Conservation (phyloP, 2,113 vertebrate species). For the Corythoichthys haematopterus region DNA sequence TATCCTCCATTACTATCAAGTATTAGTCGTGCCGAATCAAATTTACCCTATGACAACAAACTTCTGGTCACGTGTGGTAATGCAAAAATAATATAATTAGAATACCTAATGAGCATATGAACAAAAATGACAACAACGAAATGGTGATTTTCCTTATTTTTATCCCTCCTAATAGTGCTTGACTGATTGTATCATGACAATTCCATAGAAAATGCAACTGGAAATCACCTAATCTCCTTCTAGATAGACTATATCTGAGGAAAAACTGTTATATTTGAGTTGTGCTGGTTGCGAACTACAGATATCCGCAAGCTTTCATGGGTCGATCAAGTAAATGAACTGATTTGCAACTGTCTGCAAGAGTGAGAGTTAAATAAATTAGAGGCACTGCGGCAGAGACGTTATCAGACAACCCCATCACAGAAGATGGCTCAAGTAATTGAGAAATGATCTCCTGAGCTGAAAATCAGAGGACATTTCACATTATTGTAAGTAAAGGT, state of each 20-base stretch:
- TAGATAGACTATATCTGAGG: neutral
- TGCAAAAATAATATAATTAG: too few relatives aligned
- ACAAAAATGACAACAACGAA: neutral
- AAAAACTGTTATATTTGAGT: too few relatives aligned
- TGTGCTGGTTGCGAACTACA: neutral
- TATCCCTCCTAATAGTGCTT: too few relatives aligned
- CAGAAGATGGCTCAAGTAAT: constrained; percentile 4
- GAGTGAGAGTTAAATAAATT: constrained; percentile 9
- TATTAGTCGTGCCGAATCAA: too few relatives aligned
- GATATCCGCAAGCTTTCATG: neutral
- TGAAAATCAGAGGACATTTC: neutral
- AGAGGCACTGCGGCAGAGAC: constrained; percentile 10
- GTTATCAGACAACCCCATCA: neutral
- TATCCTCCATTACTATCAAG: too few relatives aligned
- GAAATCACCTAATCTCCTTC: neutral
- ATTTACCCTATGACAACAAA: too few relatives aligned
- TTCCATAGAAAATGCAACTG: neutral
- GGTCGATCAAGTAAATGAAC: constrained; percentile 9
- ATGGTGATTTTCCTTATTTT: neutral
- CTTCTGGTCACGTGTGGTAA: too few relatives aligned
- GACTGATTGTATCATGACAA: neutral
- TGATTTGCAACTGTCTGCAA: constrained; percentile 8
- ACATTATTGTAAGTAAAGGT: neutral
- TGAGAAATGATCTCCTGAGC: constrained; percentile 3
- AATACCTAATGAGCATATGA: too few relatives aligned